Evolutionary conservation across 2,113 vertebrate species (phyloP).

Genomic region (Egretta garzetta): DNA sequence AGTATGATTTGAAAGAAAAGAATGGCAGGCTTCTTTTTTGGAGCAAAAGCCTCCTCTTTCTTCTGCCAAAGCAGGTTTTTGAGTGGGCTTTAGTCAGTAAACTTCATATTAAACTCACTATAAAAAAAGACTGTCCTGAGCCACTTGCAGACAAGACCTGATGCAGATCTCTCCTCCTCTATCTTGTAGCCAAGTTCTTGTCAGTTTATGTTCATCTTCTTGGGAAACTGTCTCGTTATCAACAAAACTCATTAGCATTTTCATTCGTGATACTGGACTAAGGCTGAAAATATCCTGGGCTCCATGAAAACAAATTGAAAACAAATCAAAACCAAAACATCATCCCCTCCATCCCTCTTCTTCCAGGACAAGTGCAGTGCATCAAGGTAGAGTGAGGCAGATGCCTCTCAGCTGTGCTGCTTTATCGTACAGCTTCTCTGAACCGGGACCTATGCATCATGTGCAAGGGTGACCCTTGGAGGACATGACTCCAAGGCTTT

Average conservation of each 20-base stretch:
- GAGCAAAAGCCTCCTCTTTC: background rate
- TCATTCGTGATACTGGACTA: background rate
- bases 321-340: background rate
- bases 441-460: background rate
- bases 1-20: background rate
- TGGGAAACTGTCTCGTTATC: background rate
- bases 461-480: background rate
- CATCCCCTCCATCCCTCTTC: background rate
- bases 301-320: background rate
- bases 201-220: background rate
- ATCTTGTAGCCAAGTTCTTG: background rate
- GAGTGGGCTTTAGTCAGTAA: background rate
- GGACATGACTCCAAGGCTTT: background rate
- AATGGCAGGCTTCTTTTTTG: background rate
- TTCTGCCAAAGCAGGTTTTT: background rate
- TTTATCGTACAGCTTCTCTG: background rate
- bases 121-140: background rate
- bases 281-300: constrained; percentile 5
- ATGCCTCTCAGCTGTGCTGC: background rate
- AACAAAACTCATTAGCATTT: background rate
- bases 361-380: background rate
- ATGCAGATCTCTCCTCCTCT: background rate
- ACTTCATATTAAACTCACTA: background rate
- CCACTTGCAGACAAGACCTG: background rate
- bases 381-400: background rate